Conservation (phyloP, 2,113 vertebrate genomes). For the Notothenia rossii region DNA sequence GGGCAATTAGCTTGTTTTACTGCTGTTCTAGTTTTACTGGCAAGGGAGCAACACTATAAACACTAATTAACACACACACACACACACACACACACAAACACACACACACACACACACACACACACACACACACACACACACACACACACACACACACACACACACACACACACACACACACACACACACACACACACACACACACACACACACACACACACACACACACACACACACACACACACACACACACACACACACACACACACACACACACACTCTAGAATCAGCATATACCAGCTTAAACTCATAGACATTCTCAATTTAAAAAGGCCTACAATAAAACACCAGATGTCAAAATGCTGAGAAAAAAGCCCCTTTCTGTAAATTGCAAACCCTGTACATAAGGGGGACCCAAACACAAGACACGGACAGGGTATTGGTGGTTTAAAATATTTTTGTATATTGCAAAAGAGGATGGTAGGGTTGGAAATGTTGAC, state of each 20-base stretch:
- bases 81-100: constrained; percentile 29
- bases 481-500: no score
- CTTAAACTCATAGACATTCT: background rate
- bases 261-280: no score
- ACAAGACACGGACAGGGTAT: no score
- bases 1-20: constrained; percentile 68
- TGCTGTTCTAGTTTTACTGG: constrained; percentile 64
- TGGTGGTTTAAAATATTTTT: no score
- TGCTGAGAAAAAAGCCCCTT: background rate
- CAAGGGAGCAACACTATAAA: constrained; percentile 60
- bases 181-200: no score
- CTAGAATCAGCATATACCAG: background rate
- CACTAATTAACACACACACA: constrained; percentile 62
- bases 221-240: no score
- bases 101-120: constrained; percentile 13
- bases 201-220: no score
- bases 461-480: no score
- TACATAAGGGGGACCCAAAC: no score
- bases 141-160: no score
- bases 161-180: no score
- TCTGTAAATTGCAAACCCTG: background rate
- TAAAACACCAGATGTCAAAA: background rate
- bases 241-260: no score
- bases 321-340: background rate
- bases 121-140: constrained; percentile 13